These are phyloP conservation scores for Lutjanus campechanus DNA, from an alignment of 2,797 vertebrate genomes.

Conservation along the genomic window DNA sequence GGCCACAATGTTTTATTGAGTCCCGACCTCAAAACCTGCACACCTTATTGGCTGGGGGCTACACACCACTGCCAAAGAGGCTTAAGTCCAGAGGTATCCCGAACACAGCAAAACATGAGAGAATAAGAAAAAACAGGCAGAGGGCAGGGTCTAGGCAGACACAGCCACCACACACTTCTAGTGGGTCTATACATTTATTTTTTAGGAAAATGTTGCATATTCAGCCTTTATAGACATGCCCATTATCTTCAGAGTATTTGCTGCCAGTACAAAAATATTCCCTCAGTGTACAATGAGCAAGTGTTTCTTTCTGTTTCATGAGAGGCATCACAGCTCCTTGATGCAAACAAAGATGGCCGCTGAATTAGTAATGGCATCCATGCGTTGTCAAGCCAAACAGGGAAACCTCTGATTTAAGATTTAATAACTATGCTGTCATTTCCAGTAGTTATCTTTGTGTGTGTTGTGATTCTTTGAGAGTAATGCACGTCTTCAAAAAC, in stretches of 20 bases:
- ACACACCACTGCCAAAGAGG: too few relatives aligned
- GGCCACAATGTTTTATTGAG: too few relatives aligned
- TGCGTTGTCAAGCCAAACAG: not conserved
- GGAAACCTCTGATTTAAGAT: not conserved
- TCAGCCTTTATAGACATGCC: not conserved
- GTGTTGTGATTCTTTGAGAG: not conserved
- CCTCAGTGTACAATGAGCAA: not conserved
- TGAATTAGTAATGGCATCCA: not conserved
- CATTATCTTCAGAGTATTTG: not conserved
- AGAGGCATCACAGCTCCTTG: not conserved
- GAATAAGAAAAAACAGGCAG: too few relatives aligned
- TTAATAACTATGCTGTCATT: not conserved
- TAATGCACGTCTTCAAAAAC: not conserved
- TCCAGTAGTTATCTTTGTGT: not conserved
- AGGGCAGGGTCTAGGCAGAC: too few relatives aligned
- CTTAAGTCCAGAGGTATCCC: too few relatives aligned
- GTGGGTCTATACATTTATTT: not conserved
- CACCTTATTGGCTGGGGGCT: too few relatives aligned
- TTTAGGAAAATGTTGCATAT: too few relatives aligned
- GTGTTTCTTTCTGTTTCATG: not conserved
- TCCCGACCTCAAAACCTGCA: too few relatives aligned
- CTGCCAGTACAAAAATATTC: not conserved
- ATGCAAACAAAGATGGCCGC: not conserved
- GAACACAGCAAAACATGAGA: too few relatives aligned
- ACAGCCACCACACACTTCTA: too few relatives aligned